A percentile compares a stretch with the other conserved stretches of the same genome.
Evolutionary conservation across 2,888 invertebrate species (phyloP).

Genomic region (Bellardia bayeri): DNA sequence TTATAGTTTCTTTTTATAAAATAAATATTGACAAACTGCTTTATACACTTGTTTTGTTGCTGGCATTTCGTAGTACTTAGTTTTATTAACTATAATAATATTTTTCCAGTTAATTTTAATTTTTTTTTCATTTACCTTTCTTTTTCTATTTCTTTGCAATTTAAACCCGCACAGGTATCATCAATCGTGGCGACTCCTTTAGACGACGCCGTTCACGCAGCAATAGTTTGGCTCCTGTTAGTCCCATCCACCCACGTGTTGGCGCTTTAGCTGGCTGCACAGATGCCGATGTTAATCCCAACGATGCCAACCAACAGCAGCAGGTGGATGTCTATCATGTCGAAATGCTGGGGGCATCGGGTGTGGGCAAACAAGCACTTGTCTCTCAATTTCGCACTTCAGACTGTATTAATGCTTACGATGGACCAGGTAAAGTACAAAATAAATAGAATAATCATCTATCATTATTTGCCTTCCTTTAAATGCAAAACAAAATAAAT

Average conservation of each 20-base stretch:
- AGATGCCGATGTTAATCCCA: constrained; percentile 77
- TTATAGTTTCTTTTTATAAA: too few species aligned
- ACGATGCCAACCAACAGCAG: constrained; percentile 85
- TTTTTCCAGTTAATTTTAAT: constrained; percentile 23
- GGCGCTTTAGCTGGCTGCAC: constrained; percentile 74
- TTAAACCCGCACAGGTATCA: constrained; percentile 88
- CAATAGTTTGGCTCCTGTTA: constrained; percentile 90
- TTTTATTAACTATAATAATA: constrained; percentile 1
- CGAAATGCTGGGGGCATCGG: constrained; percentile 91
- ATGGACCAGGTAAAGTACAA: constrained; percentile 89
- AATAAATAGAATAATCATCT: constrained; percentile 41
- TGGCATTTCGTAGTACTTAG: background rate
- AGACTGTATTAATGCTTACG: constrained; percentile 97
- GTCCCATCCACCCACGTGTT: constrained; percentile 84
- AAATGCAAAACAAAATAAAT: background rate
- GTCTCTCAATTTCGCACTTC: constrained; percentile 96
- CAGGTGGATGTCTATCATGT: constrained; percentile 88
- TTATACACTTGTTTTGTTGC: too few species aligned
- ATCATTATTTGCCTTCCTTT: background rate
- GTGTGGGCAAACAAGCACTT: constrained; percentile 93
- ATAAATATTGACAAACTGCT: too few species aligned
- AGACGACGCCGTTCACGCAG: constrained; percentile 92
- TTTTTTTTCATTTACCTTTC: constrained; percentile 20
- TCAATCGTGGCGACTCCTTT: constrained; percentile 97
- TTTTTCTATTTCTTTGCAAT: constrained; percentile 55